Percentiles rank a stretch among this genome's conserved stretches.
phyloP scores from a whole-genome alignment of 2,888 invertebrate species.

The Patella pellucida region DNA sequence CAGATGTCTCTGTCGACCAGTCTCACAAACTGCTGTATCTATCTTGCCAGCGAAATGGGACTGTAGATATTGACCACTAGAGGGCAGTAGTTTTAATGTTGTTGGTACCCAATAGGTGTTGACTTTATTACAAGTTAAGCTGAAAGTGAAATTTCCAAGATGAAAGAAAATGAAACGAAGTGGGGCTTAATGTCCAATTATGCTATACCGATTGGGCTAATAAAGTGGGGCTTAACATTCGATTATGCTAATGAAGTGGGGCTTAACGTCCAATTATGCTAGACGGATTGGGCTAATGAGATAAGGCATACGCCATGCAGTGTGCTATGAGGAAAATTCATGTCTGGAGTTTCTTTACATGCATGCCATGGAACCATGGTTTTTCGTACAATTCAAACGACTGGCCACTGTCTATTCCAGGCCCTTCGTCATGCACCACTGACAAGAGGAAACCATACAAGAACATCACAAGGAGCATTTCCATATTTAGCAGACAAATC shows the following conservation, averaged over 20 bases:
- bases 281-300: no score
- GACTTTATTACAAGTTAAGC: conserved; percentile 58
- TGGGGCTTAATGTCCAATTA: no score
- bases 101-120: conserved; percentile 62
- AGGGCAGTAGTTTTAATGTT: conserved; percentile 57
- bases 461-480: no score
- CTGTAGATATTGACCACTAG: conserved; percentile 38
- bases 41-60: conserved; percentile 32
- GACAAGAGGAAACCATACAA: no score
- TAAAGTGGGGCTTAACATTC: no score
- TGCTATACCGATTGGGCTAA: no score
- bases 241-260: not conserved
- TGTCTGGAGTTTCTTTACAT: not conserved
- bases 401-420: no score
- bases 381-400: not conserved
- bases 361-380: not conserved
- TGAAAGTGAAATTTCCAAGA: conserved; percentile 40
- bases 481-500: no score
- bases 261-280: no score
- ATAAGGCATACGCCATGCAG: no score
- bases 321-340: no score
- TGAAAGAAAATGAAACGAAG: not conserved
- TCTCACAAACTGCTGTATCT: conserved; percentile 18
- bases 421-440: no score
- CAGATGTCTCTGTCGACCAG: conserved; percentile 37